Base-by-base conservation (phyloP, 1,140 invertebrate genomes). In the Drosophila truncata region DNA sequence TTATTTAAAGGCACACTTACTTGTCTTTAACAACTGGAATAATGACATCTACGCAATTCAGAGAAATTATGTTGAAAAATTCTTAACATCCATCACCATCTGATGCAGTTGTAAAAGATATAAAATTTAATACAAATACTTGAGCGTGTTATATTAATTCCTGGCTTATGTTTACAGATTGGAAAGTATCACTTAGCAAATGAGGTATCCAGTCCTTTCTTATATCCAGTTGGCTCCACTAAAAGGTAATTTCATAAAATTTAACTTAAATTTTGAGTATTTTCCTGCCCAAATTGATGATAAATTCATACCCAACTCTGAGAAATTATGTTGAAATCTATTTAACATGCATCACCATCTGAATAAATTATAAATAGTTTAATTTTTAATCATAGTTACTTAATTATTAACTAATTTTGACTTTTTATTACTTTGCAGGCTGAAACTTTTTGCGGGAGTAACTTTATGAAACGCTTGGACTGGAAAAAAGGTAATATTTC, bases 291-390 rank as follows among this genome's bases (percentile, higher is more conserved):
- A 25, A 61, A 35, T 35, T 74, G 58, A 74, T 74, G 69, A 75
- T 25, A 74, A 39, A 46, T 52, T 54, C 75, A 78, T 78, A 71
- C 75, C 31, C 13, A 80, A 80, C 16, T 47, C 69, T 57, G 67
- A 80, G 3, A 23, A 74, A 52, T 58, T 29, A 74, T 80, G 78
- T 79, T 80, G 76, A 80, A 74, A 80, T 73, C 37, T 37, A 29
- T 49, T 71, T 71, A 77, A 81, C 79, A 76, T 81, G 79, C 79
- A 81, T 81, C 79, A 81, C 79, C 79, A 81, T 80, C 79, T 80
- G 79, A 80, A 44, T 35, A 33, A 49, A 41, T 2, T 1, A 18
- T 25, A 9, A 5, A 13, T 27, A 20, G 1, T n/a, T 10, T 11
- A 20, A 1, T 11, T 0, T 13, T 2, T 20, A 14, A 29, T 33